Base-by-base conservation (phyloP, 1,140 invertebrate genomes). In the Brachionus paranguensis region DNA sequence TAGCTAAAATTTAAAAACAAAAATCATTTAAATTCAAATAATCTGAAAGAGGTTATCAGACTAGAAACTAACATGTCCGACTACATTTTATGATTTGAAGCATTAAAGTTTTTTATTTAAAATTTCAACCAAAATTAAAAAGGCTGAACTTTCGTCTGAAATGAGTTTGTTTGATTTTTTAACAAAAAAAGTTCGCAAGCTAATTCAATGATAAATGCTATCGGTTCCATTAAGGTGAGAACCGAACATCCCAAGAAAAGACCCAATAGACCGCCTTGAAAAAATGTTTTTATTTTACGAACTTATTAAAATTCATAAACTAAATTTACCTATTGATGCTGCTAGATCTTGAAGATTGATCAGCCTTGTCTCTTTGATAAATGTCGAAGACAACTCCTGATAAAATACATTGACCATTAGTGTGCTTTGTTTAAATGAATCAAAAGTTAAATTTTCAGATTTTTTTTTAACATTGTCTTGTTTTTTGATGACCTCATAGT, bases 331-430 rank as follows among this genome's bases (percentile, higher is more conserved):
- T 37, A 72, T 72, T 41, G 29, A 33, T 45, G 29, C 37, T 24
- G 45, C 3, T 41, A 72, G 2, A 72, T 72, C 68, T 14, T n/a
- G 1, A 14, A 72, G 41, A 72, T 1, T 1, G 8, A 41, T 72
- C 12, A 41, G 20, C 12, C 5, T 14, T 17, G 6, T n/a, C 12
- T 72, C 68, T 41, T 37, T 6, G 1, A 72, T 41, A 14, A 72
- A 41, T 41, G 37, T 72, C 7, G 14, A 72, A 0, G 68, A 72
- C n/a, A 72, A 41, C 0, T 72, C 68, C 17, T 72, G 14, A 43
- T 72, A 72, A 17, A 72, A 72, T n/a, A 72, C 68, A 41, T 72
- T 72, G 8, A 72, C 68, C 37, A 72, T 20, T n/a, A 72, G 37
- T n/a, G 29, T n/a, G 24, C 68, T 72, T 10, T 72, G 12, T 41